phyloP scores from a whole-genome alignment of 1,140 invertebrate species.

The Lamellibrachia luymesi region DNA sequence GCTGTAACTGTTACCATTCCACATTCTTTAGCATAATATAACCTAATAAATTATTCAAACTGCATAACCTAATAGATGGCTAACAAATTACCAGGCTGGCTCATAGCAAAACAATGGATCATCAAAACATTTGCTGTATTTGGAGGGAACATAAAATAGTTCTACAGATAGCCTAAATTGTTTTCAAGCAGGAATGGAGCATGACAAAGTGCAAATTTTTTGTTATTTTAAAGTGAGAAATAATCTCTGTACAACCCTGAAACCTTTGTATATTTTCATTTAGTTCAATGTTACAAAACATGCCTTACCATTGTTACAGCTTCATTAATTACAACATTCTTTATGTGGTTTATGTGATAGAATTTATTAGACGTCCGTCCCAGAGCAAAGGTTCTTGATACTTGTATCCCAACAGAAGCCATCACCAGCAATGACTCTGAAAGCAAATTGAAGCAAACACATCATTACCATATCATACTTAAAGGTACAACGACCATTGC shows the following conservation, averaged over 20 bases:
- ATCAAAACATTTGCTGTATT: too few species aligned
- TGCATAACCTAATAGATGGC: too few species aligned
- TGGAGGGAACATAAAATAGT: too few species aligned
- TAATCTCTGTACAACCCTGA: background rate
- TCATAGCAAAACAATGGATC: too few species aligned
- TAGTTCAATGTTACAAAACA: background rate
- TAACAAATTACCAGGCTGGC: too few species aligned
- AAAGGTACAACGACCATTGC: background rate
- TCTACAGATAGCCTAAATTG: too few species aligned
- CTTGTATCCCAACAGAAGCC: constrained; percentile 22
- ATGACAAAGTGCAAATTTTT: background rate
- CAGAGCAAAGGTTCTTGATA: constrained; percentile 18
- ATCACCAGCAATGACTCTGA: constrained; percentile 22
- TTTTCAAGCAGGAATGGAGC: too few species aligned
- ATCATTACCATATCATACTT: background rate
- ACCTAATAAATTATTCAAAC: too few species aligned
- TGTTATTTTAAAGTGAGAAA: too few species aligned
- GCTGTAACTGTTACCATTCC: too few species aligned
- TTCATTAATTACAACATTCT: constrained; percentile 25
- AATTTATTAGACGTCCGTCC: constrained; percentile 21
- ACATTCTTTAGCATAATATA: too few species aligned
- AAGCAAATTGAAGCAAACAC: background rate
- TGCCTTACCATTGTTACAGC: constrained; percentile 21
- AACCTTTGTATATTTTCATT: background rate
- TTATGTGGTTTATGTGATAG: constrained; percentile 18